Percentiles rank a stretch among this genome's conserved stretches.
Evolutionary conservation across 1,140 invertebrate species (phyloP).

Genomic region (Drosophila yakuba): DNA sequence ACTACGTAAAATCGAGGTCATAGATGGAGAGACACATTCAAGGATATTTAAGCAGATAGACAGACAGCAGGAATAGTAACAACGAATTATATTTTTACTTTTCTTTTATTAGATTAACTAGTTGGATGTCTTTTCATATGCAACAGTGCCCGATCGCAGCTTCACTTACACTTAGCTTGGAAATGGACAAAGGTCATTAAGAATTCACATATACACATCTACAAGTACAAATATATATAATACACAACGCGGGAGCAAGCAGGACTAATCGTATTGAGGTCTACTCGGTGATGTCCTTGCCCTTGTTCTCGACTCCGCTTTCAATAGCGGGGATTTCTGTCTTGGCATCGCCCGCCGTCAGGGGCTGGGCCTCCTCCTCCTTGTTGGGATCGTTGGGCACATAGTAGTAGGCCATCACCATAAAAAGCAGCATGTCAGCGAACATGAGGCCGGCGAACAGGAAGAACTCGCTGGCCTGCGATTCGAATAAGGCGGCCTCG

Average conservation of each 20-base stretch:
- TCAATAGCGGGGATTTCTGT: constrained; percentile 37
- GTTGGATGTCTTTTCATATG: constrained; percentile 58
- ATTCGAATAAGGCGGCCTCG: constrained; percentile 77
- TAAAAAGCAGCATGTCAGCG: constrained; percentile 92
- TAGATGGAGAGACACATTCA: neutral
- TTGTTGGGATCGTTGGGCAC: constrained; percentile 83
- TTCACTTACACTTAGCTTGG: constrained; percentile 46
- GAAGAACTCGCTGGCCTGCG: constrained; percentile 91
- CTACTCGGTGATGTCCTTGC: constrained; percentile 40
- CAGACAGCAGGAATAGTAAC: neutral
- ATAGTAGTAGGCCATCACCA: constrained; percentile 90
- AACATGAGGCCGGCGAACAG: constrained; percentile 95
- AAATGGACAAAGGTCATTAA: constrained; percentile 48
- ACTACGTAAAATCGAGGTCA: neutral
- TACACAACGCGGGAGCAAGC: constrained; percentile 51
- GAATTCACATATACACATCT: constrained; percentile 31
- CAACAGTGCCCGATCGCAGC: constrained; percentile 46
- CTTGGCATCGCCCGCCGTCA: constrained; percentile 41
- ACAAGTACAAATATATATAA: constrained; percentile 48
- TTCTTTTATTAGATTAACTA: constrained; percentile 56
- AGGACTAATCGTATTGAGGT: neutral
- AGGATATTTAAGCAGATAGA: neutral
- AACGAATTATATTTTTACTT: constrained; percentile 15
- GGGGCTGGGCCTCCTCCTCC: constrained; percentile 48
- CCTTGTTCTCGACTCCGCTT: constrained; percentile 70